Conservation (phyloP, 1,140 invertebrate species). For the Drosophila pruinosa region DNA sequence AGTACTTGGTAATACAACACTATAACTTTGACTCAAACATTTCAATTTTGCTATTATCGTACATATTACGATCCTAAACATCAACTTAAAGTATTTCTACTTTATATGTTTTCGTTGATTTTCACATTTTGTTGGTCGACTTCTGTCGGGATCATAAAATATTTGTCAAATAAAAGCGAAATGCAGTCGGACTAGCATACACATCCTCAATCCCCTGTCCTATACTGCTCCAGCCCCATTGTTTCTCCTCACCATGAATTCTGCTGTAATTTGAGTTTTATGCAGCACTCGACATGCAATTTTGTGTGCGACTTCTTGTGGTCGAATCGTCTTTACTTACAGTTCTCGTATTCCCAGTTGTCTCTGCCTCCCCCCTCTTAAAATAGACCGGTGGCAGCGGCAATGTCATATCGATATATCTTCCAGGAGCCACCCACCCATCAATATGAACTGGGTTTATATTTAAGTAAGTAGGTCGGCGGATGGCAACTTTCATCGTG, state of each 20-base stretch:
- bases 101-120: conserved; percentile 3
- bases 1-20: too few relatives aligned
- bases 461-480: conserved; percentile 48
- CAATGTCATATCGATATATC: conserved; percentile 60
- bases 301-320: conserved; percentile 50
- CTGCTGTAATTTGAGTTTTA: conserved; percentile 71
- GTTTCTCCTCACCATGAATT: conserved; percentile 38
- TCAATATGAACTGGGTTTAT: conserved; percentile 51
- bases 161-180: conserved; percentile 53
- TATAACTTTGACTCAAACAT: too few relatives aligned
- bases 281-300: conserved; percentile 73
- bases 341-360: conserved; percentile 25
- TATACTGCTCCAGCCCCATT: not conserved
- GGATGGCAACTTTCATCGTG: conserved; percentile 2
- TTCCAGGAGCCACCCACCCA: conserved; percentile 29
- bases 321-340: conserved; percentile 57
- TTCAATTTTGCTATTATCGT: too few relatives aligned
- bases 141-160: conserved; percentile 25
- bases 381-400: conserved; percentile 11
- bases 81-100: not conserved
- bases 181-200: conserved; percentile 15
- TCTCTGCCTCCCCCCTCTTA: not conserved
- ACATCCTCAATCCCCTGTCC: not conserved
- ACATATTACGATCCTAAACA: too few relatives aligned
- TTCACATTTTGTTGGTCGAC: not conserved